These are phyloP conservation scores for Gymnobelideus leadbeateri DNA, from an alignment of 2,113 vertebrate species.

Conservation along the genomic window DNA sequence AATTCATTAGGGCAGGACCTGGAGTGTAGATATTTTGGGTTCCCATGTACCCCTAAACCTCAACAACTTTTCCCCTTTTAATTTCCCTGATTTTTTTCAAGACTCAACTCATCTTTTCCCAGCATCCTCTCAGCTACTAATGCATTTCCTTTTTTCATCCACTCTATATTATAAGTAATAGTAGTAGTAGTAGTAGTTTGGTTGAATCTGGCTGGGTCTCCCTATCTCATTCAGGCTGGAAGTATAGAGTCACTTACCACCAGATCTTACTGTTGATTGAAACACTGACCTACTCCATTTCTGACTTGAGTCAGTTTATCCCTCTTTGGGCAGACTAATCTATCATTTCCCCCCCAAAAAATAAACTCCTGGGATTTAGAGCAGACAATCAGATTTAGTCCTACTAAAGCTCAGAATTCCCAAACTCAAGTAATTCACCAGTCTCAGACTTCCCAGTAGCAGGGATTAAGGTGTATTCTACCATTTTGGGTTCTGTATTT, in stretches of 20 bases:
- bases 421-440: background rate
- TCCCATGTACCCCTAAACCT: no score
- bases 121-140: background rate
- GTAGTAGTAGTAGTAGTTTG: no score
- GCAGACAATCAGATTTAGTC: background rate
- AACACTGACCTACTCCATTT: background rate
- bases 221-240: background rate
- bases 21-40: no score
- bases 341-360: background rate
- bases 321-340: background rate
- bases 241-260: background rate
- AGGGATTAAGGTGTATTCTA: background rate
- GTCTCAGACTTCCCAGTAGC: background rate
- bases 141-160: background rate
- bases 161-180: background rate
- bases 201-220: background rate
- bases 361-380: no score
- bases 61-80: background rate
- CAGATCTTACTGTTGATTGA: background rate
- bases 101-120: background rate
- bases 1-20: no score
- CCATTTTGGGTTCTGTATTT: background rate
- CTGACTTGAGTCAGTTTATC: background rate
- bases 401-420: background rate
- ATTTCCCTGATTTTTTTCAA: background rate